Conservation (phyloP, 1,140 invertebrate species). For the Lepidurus arcticus region DNA sequence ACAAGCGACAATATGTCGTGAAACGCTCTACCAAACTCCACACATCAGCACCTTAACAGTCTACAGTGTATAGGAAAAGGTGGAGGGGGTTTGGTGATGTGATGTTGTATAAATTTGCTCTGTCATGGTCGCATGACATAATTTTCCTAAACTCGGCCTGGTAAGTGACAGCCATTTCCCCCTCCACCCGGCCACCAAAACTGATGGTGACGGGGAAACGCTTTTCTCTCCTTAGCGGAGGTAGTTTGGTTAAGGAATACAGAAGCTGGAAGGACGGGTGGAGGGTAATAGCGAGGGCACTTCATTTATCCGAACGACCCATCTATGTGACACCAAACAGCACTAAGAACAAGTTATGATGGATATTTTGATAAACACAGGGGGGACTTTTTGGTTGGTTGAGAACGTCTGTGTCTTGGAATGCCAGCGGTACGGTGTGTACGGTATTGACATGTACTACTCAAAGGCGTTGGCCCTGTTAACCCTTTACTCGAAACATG, state of each 20-base stretch:
- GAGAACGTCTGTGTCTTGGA: background rate
- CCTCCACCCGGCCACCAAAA: background rate
- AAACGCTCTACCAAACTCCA: too few species aligned
- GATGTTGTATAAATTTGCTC: background rate
- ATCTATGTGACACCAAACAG: constrained; percentile 4
- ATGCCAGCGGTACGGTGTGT: background rate
- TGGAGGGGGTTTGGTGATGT: background rate
- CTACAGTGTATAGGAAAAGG: background rate
- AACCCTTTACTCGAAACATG: constrained; percentile 9
- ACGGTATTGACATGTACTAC: background rate
- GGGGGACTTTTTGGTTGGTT: background rate
- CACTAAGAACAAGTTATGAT: constrained; percentile 22
- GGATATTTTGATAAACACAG: background rate
- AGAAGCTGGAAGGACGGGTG: background rate
- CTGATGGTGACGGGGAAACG: background rate
- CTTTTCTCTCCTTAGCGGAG: background rate
- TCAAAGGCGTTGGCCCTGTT: constrained; percentile 12
- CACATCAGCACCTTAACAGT: background rate
- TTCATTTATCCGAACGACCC: constrained; percentile 7
- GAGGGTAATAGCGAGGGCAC: background rate
- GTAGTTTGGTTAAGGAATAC: background rate
- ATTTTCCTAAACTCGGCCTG: background rate
- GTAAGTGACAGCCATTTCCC: background rate
- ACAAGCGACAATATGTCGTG: background rate
- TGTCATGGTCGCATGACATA: constrained; percentile 6